Percentiles rank a stretch among this genome's conserved stretches.
Evolutionary conservation across 2,888 invertebrate species (phyloP).

Genomic region (Parasteatoda lunata): DNA sequence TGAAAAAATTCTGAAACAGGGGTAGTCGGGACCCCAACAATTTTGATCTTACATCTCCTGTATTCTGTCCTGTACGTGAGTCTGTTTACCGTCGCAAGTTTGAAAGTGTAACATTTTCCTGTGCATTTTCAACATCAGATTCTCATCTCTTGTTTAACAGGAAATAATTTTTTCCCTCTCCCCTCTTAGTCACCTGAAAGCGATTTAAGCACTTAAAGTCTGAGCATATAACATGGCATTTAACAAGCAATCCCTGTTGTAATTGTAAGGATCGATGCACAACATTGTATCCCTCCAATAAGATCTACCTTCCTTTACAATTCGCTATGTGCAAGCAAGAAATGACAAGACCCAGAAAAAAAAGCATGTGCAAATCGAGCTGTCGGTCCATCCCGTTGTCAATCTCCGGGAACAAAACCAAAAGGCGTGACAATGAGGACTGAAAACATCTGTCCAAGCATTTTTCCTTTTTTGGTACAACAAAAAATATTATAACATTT

Average conservation of each 20-base stretch:
- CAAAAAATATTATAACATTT: background rate
- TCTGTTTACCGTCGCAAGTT: no score
- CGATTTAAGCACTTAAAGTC: background rate
- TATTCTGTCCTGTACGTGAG: no score
- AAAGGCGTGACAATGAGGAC: constrained; percentile 51
- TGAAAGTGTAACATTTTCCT: no score
- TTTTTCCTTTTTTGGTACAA: constrained; percentile 11
- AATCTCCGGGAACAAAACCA: constrained; percentile 34
- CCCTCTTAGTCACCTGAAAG: background rate
- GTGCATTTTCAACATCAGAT: no score
- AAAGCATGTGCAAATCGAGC: constrained; percentile 27
- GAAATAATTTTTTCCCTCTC: no score
- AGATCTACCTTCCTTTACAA: background rate
- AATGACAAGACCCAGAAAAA: constrained; percentile 14
- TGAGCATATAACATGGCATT: constrained; percentile 28
- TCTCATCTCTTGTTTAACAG: no score
- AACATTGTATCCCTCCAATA: constrained; percentile 15
- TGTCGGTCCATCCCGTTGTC: constrained; percentile 28
- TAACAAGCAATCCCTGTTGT: constrained; percentile 43
- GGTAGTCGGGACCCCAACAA: no score
- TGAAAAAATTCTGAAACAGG: no score
- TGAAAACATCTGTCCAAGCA: constrained; percentile 57
- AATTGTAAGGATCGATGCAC: constrained; percentile 33
- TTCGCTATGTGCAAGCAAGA: background rate
- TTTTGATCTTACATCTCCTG: no score